phyloP scores from a whole-genome alignment of 2,888 invertebrate genomes.

The Hydriomena furcata region DNA sequence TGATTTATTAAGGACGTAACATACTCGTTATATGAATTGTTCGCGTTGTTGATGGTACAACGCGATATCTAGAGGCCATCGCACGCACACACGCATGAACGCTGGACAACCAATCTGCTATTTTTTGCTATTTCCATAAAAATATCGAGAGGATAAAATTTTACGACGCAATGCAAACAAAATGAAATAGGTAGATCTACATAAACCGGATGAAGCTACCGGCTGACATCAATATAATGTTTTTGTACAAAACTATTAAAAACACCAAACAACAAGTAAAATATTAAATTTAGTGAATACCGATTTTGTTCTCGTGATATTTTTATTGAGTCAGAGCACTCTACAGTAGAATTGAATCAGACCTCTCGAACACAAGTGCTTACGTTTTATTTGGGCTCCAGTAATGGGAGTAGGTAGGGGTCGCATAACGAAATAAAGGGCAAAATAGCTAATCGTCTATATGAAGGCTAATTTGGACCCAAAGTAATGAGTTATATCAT shows the following conservation, averaged over 20 bases:
- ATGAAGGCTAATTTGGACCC: constrained; percentile 32
- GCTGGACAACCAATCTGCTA: background rate
- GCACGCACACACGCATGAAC: background rate
- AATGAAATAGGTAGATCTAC: constrained; percentile 6
- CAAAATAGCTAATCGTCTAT: constrained; percentile 24
- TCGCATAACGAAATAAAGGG: constrained; percentile 21
- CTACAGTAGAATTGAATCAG: constrained; percentile 9
- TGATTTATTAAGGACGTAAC: too few species aligned
- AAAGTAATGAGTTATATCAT: constrained; percentile 34
- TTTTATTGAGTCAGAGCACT: constrained; percentile 7
- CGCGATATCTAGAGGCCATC: background rate
- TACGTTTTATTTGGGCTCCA: constrained; percentile 10
- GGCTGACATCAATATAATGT: constrained; percentile 1
- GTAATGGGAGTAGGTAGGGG: background rate
- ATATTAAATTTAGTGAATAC: background rate
- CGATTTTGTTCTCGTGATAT: constrained; percentile 3
- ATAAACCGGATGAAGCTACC: background rate
- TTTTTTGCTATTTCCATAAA: constrained; percentile 7
- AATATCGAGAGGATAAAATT: constrained; percentile 13
- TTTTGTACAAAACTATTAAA: background rate
- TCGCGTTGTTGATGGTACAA: background rate
- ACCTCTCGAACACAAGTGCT: constrained; percentile 9
- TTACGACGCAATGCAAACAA: constrained; percentile 1
- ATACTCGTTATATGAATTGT: too few species aligned
- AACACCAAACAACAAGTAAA: too few species aligned